Conservation (phyloP, 2,888 invertebrate species). For the Xylota segnis region DNA sequence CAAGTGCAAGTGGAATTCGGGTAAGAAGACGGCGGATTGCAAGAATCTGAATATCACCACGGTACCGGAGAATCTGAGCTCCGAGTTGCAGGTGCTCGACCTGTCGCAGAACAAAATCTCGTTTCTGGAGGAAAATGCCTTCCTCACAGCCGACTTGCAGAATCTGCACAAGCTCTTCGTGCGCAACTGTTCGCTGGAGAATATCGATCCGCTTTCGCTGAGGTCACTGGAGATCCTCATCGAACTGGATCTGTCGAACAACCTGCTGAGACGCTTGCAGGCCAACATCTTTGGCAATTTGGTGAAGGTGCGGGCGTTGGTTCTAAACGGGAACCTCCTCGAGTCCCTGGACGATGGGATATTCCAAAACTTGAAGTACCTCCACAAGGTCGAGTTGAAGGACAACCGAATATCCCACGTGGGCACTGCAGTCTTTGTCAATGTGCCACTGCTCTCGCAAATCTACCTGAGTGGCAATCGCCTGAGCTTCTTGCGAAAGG, state of each 20-base stretch:
- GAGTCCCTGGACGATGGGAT: constrained; percentile 89
- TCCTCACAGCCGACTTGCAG: constrained; percentile 88
- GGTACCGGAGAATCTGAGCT: constrained; percentile 90
- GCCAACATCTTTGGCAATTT: constrained; percentile 90
- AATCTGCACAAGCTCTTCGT: constrained; percentile 93
- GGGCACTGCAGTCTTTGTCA: constrained; percentile 89
- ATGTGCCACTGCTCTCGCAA: constrained; percentile 88
- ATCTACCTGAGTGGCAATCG: constrained; percentile 91
- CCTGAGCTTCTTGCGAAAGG: constrained; percentile 88
- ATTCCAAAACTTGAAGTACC: constrained; percentile 89
- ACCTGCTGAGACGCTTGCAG: constrained; percentile 87
- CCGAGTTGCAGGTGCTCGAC: constrained; percentile 89
- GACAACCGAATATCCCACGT: constrained; percentile 90
- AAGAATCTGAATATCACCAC: constrained; percentile 87
- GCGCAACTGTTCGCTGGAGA: constrained; percentile 89
- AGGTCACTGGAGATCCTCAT: constrained; percentile 90
- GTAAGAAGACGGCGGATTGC: constrained; percentile 93
- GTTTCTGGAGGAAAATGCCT: constrained; percentile 88
- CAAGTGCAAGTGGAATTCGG: constrained; percentile 93
- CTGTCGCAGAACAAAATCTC: constrained; percentile 89
- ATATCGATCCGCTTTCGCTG: constrained; percentile 90
- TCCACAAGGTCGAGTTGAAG: constrained; percentile 91
- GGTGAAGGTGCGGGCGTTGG: constrained; percentile 89
- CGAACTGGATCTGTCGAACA: constrained; percentile 92
- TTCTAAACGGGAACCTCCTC: constrained; percentile 90